Evolutionary conservation across 2,113 vertebrate genomes (phyloP).

Genomic region (Strix uralensis): DNA sequence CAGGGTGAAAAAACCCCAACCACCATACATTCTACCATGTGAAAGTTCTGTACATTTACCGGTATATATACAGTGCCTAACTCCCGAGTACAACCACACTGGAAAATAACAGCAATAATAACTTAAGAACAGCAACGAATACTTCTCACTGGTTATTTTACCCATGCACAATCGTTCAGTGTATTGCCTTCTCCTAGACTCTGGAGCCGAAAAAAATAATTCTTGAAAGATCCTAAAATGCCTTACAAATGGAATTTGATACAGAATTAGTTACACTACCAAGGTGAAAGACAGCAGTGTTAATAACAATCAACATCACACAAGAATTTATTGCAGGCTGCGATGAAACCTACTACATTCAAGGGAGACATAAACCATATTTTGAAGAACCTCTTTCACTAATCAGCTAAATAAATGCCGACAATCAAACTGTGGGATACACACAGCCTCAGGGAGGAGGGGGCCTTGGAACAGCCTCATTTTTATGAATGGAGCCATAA

Average conservation of each 20-base stretch:
- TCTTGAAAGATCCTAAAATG: background rate
- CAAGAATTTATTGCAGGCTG: background rate
- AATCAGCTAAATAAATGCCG: background rate
- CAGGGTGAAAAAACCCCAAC: background rate
- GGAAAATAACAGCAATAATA: background rate
- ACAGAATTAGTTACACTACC: background rate
- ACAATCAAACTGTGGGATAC: background rate
- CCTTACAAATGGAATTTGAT: background rate
- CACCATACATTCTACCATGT: background rate
- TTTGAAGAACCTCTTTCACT: slow-evolving; percentile 4
- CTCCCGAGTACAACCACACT: background rate
- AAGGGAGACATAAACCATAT: background rate
- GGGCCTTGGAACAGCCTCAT: background rate
- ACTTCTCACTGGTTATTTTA: background rate
- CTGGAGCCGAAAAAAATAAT: background rate
- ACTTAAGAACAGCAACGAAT: background rate
- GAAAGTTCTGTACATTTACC: background rate
- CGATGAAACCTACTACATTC: background rate
- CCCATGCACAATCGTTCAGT: background rate
- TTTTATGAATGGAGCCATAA: slow-evolving; percentile 21
- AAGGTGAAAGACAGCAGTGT: background rate
- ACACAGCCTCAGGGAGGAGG: background rate
- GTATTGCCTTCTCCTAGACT: background rate
- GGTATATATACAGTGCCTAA: background rate
- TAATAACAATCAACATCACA: background rate